Base-by-base conservation (phyloP, 30 jellyfish, hydroid and myxozoan species). In the Hydractinia symbiolongicarpus region DNA sequence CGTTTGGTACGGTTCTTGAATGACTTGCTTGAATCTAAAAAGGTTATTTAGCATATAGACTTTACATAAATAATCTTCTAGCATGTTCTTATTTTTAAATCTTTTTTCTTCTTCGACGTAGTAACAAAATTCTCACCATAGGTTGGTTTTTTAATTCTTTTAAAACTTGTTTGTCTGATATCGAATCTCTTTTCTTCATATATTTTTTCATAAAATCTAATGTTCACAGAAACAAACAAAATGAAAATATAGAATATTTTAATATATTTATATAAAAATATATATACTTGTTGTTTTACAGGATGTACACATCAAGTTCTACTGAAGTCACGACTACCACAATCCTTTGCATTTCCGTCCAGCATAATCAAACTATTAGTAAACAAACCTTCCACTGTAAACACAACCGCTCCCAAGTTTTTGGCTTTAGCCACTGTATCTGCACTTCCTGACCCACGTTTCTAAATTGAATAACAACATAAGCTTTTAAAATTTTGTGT, bases 21-120 rank as follows among this genome's bases (percentile, higher is more conserved):
- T 64, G 74, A 64, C 74, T 64, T 64, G 52, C 74, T 13, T 51
- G 9, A n/a, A 51, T n/a, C 74, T 64, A 64, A 6, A 64, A 64
- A 64, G 9, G 40, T 44, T 7, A 13, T n/a, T 64, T 13, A 44
- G 40, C 74, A 64, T 64, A 16, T 11, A 58, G 69, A 58, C 19
- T 3, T 0, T 11, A 11, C 69, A 58, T 16, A 58, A 58, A 16
- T 16, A 11, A 58, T 16, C 19, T 58, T 58, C 19, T 58, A 58
- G 40, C 4, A 64, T 64, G 6, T 64, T 13, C 7, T 7, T 5
- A 13, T 7, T 44, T n/a, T 1, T 64, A n/a, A 9, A 6, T 6
- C 4, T 2, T 64, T n/a, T n/a, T n/a, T n/a, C n/a, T 7, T 6
- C 19, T 64, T 6, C 0, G 17, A 6, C 4, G 40, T 6, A 51